Base-by-base conservation (phyloP, 1,140 invertebrate genomes). In the Lysiphlebus fabarum region DNA sequence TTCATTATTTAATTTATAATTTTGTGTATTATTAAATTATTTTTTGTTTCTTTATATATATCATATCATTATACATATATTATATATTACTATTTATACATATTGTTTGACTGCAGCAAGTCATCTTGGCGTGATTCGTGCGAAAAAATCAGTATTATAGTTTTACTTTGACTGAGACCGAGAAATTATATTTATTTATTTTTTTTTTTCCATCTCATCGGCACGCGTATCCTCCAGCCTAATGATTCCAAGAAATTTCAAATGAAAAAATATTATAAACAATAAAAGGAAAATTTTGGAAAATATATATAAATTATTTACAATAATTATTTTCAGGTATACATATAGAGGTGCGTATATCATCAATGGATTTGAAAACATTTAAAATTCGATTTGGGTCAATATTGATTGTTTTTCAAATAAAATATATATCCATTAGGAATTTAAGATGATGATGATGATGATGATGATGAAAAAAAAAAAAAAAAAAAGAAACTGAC, bases 81-180 rank as follows among this genome's bases (percentile, higher is more conserved):
- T n/a, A n/a, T n/a, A n/a, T n/a, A n/a, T n/a, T n/a, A n/a, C n/a
- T n/a, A n/a, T n/a, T n/a, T n/a, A n/a, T n/a, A n/a, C n/a, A n/a
- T n/a, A n/a, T n/a, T 37, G 51, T 47, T 56, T 17, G 49, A 38
- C 54, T 3, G 33, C 41, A 41, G 12, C 54, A 34, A 56, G 54
- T 56, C 54, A 56, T 56, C 54, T 1, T 11, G 38, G 33, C 54
- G 26, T n/a, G 43, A 26, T 34, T 4, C 17, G 17, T 41, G 54
- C 54, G 26, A 43, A 6, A 56, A 54, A 56, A 56, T 56, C 54
- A 56, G 54, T 56, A 56, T 43, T 41, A 17, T 37, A 34, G 34
- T 33, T 10, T 5, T 41, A n/a, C 12, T 55, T 43, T 42, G 33
- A 17, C n/a, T 26, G 12, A 53, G 51, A 5, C 36, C 9, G 14